These are phyloP conservation scores for Ormyrus nitidulus DNA, from an alignment of 2,888 invertebrate species.

Conservation along the genomic window DNA sequence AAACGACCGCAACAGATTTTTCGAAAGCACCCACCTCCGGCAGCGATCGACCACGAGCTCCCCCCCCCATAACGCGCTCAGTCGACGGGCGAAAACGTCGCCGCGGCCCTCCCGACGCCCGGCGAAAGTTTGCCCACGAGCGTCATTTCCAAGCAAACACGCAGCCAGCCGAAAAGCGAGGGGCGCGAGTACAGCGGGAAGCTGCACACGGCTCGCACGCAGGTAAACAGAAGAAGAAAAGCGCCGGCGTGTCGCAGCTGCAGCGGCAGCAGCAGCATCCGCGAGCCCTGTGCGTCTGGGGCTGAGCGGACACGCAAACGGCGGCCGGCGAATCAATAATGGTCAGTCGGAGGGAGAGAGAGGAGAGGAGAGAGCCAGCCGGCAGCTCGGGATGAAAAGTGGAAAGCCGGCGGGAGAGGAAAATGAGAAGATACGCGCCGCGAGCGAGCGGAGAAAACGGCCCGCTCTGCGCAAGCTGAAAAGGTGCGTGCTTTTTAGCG, in stretches of 20 bases:
- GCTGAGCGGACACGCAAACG: neutral
- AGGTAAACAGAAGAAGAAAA: too few species aligned
- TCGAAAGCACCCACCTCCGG: too few species aligned
- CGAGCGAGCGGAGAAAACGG: neutral
- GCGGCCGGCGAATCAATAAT: conserved; percentile 48
- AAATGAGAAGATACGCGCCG: conserved; percentile 45
- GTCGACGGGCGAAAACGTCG: too few species aligned
- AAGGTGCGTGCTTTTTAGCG: conserved; percentile 35
- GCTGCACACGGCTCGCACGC: too few species aligned
- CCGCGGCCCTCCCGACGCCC: too few species aligned
- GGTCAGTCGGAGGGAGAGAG: conserved; percentile 35
- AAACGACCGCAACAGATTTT: too few species aligned
- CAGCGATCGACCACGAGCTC: too few species aligned
- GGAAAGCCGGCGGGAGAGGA: conserved; percentile 43
- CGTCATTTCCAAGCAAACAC: too few species aligned
- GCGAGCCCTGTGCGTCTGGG: neutral
- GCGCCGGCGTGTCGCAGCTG: neutral
- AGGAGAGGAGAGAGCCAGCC: conserved; percentile 1
- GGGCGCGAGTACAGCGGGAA: too few species aligned
- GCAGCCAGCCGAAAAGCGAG: too few species aligned
- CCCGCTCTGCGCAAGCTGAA: conserved; percentile 24
- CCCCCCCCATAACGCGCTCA: too few species aligned
- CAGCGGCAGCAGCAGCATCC: neutral
- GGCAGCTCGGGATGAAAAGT: neutral
- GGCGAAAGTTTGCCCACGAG: too few species aligned